These are phyloP conservation scores for Onychomys leucogaster DNA, from an alignment of 2,797 vertebrate genomes.

Conservation along the genomic window DNA sequence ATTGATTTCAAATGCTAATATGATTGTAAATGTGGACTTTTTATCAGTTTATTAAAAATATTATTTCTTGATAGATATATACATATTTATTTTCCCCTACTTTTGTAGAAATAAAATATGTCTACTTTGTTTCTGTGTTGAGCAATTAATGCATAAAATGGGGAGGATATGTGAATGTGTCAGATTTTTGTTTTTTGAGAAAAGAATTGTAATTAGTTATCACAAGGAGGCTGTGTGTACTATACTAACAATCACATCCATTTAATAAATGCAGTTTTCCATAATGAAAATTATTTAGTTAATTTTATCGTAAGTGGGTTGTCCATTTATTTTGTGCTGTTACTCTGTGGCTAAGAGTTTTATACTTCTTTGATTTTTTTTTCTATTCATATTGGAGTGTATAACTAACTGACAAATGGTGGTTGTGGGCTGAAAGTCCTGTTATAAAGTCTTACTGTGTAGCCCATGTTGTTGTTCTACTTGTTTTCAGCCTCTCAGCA, in stretches of 20 bases:
- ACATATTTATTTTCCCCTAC: not conserved
- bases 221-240: not conserved
- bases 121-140: slow-evolving; percentile 49
- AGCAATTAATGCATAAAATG: slow-evolving; percentile 40
- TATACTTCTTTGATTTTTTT: slow-evolving; percentile 1
- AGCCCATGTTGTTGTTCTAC: not conserved
- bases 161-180: not conserved
- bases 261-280: slow-evolving; percentile 23
- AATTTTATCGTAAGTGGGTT: slow-evolving; percentile 29
- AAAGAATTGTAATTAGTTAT: slow-evolving; percentile 50
- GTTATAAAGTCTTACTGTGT: not conserved
- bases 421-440: not conserved
- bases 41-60: slow-evolving; percentile 39
- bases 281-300: slow-evolving; percentile 17
- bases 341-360: not conserved
- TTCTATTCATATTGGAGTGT: not conserved
- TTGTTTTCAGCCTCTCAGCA: not conserved
- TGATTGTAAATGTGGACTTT: slow-evolving; percentile 41
- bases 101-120: not conserved
- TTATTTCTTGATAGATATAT: not conserved
- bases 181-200: slow-evolving; percentile 61
- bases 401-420: not conserved
- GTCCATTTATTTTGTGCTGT: not conserved
- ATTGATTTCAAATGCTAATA: slow-evolving; percentile 8
- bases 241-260: not conserved